phyloP scores from a whole-genome alignment of 1,140 invertebrate species.

The Bacillus rossius region DNA sequence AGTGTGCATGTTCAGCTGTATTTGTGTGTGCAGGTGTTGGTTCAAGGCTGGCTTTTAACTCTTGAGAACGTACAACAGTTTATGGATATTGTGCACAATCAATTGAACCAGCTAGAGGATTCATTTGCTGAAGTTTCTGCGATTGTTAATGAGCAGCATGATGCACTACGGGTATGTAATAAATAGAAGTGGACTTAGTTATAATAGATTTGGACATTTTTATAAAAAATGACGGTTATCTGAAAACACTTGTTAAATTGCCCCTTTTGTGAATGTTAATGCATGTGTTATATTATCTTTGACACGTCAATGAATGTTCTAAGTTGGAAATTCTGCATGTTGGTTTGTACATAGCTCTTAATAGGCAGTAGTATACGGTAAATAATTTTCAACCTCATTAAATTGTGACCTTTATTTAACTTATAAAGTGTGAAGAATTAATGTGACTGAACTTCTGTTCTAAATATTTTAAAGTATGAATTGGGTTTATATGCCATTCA shows the following conservation, averaged over 20 bases:
- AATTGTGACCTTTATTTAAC: too few relatives aligned
- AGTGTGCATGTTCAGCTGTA: neutral
- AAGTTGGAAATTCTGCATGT: neutral
- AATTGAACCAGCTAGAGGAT: slow-evolving; percentile 56
- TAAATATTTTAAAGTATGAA: too few relatives aligned
- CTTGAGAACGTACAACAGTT: slow-evolving; percentile 55
- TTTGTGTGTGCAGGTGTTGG: slow-evolving; percentile 48
- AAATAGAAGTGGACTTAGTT: slow-evolving; percentile 4
- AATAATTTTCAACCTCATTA: too few relatives aligned
- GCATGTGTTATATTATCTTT: too few relatives aligned
- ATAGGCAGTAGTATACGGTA: too few relatives aligned
- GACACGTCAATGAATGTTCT: neutral
- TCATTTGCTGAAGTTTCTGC: slow-evolving; percentile 53
- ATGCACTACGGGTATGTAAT: slow-evolving; percentile 30
- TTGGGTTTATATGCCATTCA: too few relatives aligned
- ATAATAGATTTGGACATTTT: too few relatives aligned
- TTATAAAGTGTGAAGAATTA: too few relatives aligned
- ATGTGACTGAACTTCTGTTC: too few relatives aligned
- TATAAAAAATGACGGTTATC: too few relatives aligned
- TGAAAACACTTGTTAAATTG: neutral
- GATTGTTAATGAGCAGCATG: slow-evolving; percentile 49
- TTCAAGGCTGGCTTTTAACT: slow-evolving; percentile 66
- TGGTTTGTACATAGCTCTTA: too few relatives aligned
- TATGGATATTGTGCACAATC: slow-evolving; percentile 50
- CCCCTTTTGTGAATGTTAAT: too few relatives aligned